A percentile compares a stretch with the other conserved stretches of the same genome.
Evolutionary conservation across 2,888 invertebrate species (phyloP).

Genomic region (Chalcosyrphus nemorum): DNA sequence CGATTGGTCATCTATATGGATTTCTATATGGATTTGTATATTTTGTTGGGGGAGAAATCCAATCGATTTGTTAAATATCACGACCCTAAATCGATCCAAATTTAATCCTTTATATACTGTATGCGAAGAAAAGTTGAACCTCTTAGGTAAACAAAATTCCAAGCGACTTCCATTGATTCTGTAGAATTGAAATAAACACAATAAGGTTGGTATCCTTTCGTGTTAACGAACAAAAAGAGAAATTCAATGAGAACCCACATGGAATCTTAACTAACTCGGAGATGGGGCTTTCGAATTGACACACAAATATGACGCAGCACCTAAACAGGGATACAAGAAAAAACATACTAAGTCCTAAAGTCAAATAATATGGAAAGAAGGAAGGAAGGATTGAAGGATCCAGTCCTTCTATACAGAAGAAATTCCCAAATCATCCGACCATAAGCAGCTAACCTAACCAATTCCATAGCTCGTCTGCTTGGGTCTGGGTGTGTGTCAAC

Average conservation of each 20-base stretch:
- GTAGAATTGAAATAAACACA: slow-evolving; percentile 9
- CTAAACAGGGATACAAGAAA: neutral
- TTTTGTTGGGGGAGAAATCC: too few species aligned
- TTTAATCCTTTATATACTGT: slow-evolving; percentile 1
- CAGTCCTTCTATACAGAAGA: neutral
- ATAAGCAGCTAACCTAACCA: slow-evolving; percentile 20
- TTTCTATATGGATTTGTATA: too few species aligned
- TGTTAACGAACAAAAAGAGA: slow-evolving; percentile 2
- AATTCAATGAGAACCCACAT: slow-evolving; percentile 3
- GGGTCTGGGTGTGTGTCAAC: neutral
- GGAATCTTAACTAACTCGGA: slow-evolving; percentile 19
- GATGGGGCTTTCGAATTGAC: neutral
- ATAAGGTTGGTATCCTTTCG: neutral
- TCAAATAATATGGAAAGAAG: slow-evolving; percentile 4
- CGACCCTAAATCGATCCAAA: neutral
- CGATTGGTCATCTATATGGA: neutral
- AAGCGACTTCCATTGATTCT: neutral
- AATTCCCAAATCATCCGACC: slow-evolving; percentile 15
- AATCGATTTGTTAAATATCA: neutral
- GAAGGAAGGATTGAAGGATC: too few species aligned
- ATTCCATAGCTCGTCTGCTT: neutral
- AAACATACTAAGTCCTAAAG: neutral
- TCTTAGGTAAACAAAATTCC: slow-evolving; percentile 10
- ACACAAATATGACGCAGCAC: neutral
- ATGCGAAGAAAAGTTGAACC: neutral